A percentile compares a stretch with the other conserved stretches of the same genome.
phyloP scores from a whole-genome alignment of 2,113 vertebrate genomes.

The Pterophyllum scalare region DNA sequence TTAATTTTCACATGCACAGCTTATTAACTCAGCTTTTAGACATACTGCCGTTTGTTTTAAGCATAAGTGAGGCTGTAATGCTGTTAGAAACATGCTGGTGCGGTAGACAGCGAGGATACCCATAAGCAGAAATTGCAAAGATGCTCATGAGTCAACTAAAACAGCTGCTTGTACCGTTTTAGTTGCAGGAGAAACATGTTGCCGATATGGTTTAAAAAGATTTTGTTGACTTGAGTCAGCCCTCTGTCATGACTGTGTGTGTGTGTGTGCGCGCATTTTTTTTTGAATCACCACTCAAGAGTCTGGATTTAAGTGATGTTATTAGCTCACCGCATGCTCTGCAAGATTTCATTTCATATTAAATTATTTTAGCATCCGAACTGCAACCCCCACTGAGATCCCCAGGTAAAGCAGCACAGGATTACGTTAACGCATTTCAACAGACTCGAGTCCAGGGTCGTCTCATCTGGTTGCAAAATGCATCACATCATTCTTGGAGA shows the following conservation, averaged over 20 bases:
- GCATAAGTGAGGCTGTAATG: not conserved
- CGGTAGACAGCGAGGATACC: not conserved
- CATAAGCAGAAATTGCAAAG: not conserved
- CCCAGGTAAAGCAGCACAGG: not conserved
- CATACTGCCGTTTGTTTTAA: not conserved
- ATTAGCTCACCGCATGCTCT: not conserved
- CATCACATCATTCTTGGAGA: not conserved
- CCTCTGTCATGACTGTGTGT: not conserved
- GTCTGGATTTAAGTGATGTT: not conserved
- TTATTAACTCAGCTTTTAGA: too few relatives aligned
- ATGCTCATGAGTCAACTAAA: not conserved
- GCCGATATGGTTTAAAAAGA: not conserved
- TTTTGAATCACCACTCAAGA: not conserved
- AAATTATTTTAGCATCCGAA: not conserved
- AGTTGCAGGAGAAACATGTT: not conserved
- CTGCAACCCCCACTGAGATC: not conserved
- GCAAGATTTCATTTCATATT: not conserved
- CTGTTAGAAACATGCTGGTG: not conserved
- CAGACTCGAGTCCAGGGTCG: not conserved
- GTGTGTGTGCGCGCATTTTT: too few relatives aligned
- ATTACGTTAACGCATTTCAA: not conserved
- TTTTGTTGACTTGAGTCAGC: not conserved
- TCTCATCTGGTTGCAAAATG: not conserved
- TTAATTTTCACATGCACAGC: too few relatives aligned
- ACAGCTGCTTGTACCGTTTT: not conserved